phyloP scores from a whole-genome alignment of 2,113 vertebrate species.

The Hydrochoerus hydrochaeris region DNA sequence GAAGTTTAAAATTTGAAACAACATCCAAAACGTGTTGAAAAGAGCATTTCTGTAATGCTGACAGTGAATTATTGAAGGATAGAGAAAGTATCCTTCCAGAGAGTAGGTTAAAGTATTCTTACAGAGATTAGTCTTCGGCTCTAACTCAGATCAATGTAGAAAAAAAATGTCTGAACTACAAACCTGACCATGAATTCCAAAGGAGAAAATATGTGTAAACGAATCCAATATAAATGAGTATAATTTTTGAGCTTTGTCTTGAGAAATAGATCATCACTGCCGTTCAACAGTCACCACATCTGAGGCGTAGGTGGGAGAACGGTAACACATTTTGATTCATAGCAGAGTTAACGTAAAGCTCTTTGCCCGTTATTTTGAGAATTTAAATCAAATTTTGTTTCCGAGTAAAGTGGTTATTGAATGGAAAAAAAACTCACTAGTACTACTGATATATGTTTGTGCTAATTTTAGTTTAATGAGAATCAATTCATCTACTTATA shows the following conservation, averaged over 20 bases:
- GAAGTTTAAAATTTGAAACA: neutral
- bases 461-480: conserved; percentile 27
- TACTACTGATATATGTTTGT: neutral
- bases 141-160: neutral
- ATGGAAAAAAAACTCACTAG: neutral
- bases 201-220: neutral
- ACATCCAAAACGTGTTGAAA: neutral
- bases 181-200: neutral
- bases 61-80: neutral
- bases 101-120: neutral
- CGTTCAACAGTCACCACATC: neutral
- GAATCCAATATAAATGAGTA: neutral
- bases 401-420: neutral
- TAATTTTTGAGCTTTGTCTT: neutral
- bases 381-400: neutral
- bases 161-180: neutral
- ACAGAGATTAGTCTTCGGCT: neutral
- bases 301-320: neutral
- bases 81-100: neutral
- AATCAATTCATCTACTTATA: conserved; percentile 3
- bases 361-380: neutral
- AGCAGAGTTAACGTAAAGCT: neutral
- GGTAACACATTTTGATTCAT: neutral
- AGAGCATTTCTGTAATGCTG: neutral
- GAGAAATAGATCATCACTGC: neutral